Evolutionary conservation across 2,113 vertebrate species (phyloP).

Genomic region (Holacanthus passer): DNA sequence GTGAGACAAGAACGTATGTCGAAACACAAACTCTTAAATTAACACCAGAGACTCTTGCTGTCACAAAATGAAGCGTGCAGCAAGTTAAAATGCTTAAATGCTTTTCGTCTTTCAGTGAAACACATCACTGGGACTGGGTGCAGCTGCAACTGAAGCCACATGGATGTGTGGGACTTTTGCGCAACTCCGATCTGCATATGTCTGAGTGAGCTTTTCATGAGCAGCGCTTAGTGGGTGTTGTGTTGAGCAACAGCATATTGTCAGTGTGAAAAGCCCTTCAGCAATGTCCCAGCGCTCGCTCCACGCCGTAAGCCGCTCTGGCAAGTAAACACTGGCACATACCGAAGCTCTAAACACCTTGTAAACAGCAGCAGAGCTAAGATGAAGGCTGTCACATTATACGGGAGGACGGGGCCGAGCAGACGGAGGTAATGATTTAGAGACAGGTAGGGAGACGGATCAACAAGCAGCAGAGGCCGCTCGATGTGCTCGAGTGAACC

Average conservation of each 20-base stretch:
- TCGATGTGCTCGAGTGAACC: constrained; percentile 23
- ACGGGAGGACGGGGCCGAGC: constrained; percentile 19
- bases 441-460: constrained; percentile 26
- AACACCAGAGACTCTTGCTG: constrained; percentile 4
- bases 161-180: constrained; percentile 6
- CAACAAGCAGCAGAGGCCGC: neutral
- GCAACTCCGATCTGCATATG: constrained; percentile 43
- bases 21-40: constrained; percentile 28
- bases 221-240: constrained; percentile 44
- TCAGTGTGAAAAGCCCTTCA: constrained; percentile 63
- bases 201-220: constrained; percentile 15
- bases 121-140: constrained; percentile 35
- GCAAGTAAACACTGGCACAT: constrained; percentile 62
- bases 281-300: constrained; percentile 63
- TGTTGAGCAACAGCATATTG: constrained; percentile 56
- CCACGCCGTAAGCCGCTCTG: constrained; percentile 35
- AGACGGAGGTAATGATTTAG: constrained; percentile 45
- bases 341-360: constrained; percentile 63
- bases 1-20: constrained; percentile 5
- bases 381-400: constrained; percentile 45
- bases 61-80: constrained; percentile 2
- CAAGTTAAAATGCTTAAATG: constrained; percentile 13
- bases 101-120: constrained; percentile 11
- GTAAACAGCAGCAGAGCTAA: constrained; percentile 56
- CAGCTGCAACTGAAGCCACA: constrained; percentile 30